Percentiles rank a stretch among this genome's conserved stretches.
Conservation (phyloP, 1,140 invertebrate genomes). For the Pseudomyrmex cubaensis region DNA sequence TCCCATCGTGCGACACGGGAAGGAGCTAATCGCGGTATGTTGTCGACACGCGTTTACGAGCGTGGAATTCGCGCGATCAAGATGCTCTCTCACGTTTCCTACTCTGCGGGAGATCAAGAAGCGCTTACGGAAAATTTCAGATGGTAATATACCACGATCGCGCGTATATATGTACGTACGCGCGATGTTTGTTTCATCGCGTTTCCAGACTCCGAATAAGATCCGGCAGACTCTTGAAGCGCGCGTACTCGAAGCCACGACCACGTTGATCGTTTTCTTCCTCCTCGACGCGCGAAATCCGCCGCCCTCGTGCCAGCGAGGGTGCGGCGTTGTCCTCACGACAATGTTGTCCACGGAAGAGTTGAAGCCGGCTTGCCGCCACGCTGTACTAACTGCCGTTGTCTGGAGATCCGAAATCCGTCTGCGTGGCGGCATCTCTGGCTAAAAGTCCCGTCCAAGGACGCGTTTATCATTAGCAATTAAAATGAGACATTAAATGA, state of each 20-base stretch:
- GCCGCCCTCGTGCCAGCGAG: conserved; percentile 34
- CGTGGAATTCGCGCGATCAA: background rate
- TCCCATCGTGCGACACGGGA: conserved; percentile 32
- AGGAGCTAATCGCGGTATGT: conserved; percentile 40
- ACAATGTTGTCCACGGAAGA: conserved; percentile 22
- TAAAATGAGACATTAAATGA: background rate
- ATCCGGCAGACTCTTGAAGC: conserved; percentile 73
- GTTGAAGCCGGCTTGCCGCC: conserved; percentile 75
- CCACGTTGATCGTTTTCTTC: conserved; percentile 22
- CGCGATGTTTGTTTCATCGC: conserved; percentile 36
- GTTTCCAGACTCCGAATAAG: conserved; percentile 67
- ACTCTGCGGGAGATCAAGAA: background rate
- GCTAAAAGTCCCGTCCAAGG: conserved; percentile 51
- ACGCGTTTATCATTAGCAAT: background rate
- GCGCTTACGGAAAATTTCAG: background rate
- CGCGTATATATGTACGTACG: background rate
- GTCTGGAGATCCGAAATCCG: conserved; percentile 78
- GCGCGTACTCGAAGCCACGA: conserved; percentile 34
- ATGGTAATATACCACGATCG: no score
- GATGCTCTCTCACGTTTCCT: background rate
- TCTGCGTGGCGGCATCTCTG: conserved; percentile 83
- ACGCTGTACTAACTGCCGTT: conserved; percentile 84
- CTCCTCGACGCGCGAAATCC: background rate
- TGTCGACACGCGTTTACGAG: background rate
- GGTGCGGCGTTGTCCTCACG: conserved; percentile 25